phyloP scores from a whole-genome alignment of 1,140 invertebrate genomes.

The Lordiphosa mommai region DNA sequence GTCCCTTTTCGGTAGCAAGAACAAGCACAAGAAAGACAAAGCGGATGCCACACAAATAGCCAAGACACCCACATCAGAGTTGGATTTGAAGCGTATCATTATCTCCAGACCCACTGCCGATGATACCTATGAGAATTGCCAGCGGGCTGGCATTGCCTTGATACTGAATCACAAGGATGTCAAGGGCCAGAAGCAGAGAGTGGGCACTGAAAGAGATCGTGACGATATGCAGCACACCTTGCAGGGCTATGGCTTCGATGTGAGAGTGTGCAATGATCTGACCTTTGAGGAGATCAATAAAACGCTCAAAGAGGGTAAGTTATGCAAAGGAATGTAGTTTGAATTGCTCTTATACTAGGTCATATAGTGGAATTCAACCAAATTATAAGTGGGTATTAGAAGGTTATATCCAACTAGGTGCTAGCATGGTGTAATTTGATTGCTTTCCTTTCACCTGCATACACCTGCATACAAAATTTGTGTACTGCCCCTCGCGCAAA shows the following conservation, averaged over 20 bases:
- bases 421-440: too few relatives aligned
- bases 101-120: slow-evolving; percentile 69
- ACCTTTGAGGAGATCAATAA: slow-evolving; percentile 80
- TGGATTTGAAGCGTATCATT: slow-evolving; percentile 49
- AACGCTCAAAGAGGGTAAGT: slow-evolving; percentile 80
- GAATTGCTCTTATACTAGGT: too few relatives aligned
- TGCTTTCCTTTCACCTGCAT: too few relatives aligned
- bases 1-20: slow-evolving; percentile 56
- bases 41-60: slow-evolving; percentile 62
- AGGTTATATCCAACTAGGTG: too few relatives aligned
- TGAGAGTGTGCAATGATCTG: slow-evolving; percentile 82
- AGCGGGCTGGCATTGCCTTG: slow-evolving; percentile 84
- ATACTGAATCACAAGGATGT: slow-evolving; percentile 89
- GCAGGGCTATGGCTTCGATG: slow-evolving; percentile 82
- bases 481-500: too few relatives aligned
- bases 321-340: too few relatives aligned
- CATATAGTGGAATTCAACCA: too few relatives aligned
- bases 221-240: slow-evolving; percentile 72
- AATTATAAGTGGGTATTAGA: too few relatives aligned
- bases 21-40: slow-evolving; percentile 72
- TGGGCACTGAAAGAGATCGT: slow-evolving; percentile 80
- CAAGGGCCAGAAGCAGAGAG: slow-evolving; percentile 73
- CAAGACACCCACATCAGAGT: slow-evolving; percentile 53
- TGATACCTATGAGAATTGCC: slow-evolving; percentile 82
- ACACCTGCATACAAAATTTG: background rate